phyloP scores from a whole-genome alignment of 1,140 invertebrate species.

The Bombus impatiens region DNA sequence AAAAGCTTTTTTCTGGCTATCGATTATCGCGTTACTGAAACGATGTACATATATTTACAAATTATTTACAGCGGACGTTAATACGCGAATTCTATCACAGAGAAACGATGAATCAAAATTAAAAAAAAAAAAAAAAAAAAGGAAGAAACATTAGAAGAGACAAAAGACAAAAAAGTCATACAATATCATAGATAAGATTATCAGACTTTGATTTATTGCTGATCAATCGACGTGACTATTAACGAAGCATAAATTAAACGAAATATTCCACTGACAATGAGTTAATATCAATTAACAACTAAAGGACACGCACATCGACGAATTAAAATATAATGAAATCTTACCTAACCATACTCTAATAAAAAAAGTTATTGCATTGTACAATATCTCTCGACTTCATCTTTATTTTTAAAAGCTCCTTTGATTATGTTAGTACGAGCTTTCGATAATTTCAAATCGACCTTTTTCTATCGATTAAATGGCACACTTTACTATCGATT shows the following conservation, averaged over 20 bases:
- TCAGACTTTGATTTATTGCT: conserved; percentile 11
- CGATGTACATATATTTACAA: conserved; percentile 54
- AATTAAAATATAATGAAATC: not conserved
- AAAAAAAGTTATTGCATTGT: not conserved
- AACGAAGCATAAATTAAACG: conserved; percentile 18
- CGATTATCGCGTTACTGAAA: conserved; percentile 41
- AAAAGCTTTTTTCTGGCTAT: conserved; percentile 33
- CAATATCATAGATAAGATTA: not conserved
- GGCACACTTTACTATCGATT: not conserved
- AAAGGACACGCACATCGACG: not conserved
- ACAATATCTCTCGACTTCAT: no score
- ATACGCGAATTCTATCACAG: conserved; percentile 55
- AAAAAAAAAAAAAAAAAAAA: not conserved
- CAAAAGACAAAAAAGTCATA: not conserved
- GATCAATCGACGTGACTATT: not conserved
- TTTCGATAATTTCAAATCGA: no score
- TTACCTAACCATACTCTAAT: not conserved
- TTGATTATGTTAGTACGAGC: no score
- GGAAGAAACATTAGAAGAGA: not conserved
- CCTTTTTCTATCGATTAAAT: no score
- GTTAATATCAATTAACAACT: conserved; percentile 6
- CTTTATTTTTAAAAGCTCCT: no score
- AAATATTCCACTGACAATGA: not conserved
- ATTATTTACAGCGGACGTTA: conserved; percentile 56
- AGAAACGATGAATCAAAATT: conserved; percentile 43